A percentile compares a stretch with the other conserved stretches of the same genome.
phyloP scores from a whole-genome alignment of 2,888 invertebrate genomes.

The Acanthococcus lagerstroemiae region DNA sequence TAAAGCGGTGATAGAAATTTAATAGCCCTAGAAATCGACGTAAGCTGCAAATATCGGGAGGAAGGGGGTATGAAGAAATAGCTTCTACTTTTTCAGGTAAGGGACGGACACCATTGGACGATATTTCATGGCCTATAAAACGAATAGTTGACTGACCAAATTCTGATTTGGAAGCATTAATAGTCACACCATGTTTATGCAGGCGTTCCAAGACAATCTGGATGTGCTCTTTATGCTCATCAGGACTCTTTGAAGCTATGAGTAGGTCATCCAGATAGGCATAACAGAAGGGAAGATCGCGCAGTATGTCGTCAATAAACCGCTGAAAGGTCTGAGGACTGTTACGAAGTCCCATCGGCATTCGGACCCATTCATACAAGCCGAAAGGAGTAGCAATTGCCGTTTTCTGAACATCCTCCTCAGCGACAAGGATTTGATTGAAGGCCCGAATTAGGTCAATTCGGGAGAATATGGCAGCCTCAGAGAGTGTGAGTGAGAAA shows the following conservation, averaged over 20 bases:
- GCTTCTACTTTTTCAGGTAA: constrained; percentile 39
- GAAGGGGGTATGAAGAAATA: constrained; percentile 36
- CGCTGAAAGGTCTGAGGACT: constrained; percentile 36
- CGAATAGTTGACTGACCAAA: constrained; percentile 36
- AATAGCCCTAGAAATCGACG: constrained; percentile 34
- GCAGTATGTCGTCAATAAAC: constrained; percentile 33
- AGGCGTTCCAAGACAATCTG: constrained; percentile 33
- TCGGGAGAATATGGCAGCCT: constrained; percentile 37
- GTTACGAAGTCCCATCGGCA: constrained; percentile 36
- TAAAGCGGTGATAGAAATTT: constrained; percentile 25
- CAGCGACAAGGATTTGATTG: constrained; percentile 41
- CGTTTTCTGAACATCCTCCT: constrained; percentile 32
- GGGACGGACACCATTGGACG: constrained; percentile 38
- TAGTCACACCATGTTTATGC: constrained; percentile 36
- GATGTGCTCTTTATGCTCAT: constrained; percentile 36
- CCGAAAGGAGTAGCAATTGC: no score
- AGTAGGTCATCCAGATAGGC: neutral
- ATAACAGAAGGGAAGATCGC: neutral
- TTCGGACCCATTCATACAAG: constrained; percentile 38
- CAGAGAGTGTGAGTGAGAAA: constrained; percentile 35
- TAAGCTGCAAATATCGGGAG: constrained; percentile 26
- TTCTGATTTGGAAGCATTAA: constrained; percentile 40
- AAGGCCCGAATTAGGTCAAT: constrained; percentile 41
- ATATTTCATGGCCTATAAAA: constrained; percentile 38
- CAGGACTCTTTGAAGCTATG: neutral